Evolutionary conservation across 1,140 invertebrate species (phyloP).

Genomic region (Propsilocerus akamusi): DNA sequence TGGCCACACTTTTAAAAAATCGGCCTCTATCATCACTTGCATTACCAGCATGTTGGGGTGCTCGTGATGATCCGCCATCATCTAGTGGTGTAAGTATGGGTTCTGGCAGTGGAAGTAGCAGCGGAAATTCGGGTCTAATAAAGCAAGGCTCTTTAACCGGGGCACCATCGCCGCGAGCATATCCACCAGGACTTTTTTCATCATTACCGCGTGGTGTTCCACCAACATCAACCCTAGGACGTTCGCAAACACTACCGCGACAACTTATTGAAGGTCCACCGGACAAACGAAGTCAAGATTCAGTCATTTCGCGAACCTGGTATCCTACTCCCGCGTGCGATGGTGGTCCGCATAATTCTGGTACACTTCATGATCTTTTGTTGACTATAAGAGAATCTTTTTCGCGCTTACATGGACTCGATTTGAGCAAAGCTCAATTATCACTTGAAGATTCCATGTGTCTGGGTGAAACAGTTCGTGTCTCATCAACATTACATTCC

Average conservation of each 20-base stretch:
- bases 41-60: constrained; percentile 29
- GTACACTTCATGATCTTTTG: constrained; percentile 28
- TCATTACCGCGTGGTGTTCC: constrained; percentile 26
- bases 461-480: constrained; percentile 31
- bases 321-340: constrained; percentile 31
- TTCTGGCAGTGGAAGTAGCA: constrained; percentile 27
- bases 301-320: constrained; percentile 29
- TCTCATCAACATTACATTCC: constrained; percentile 28
- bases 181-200: constrained; percentile 19
- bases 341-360: constrained; percentile 24
- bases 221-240: constrained; percentile 22
- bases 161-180: constrained; percentile 13
- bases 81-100: constrained; percentile 30
- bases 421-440: constrained; percentile 28
- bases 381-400: constrained; percentile 25
- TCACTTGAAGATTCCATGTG: constrained; percentile 31
- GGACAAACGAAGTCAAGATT: constrained; percentile 31
- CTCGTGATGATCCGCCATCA: constrained; percentile 27
- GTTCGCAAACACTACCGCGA: constrained; percentile 27
- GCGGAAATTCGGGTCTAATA: constrained; percentile 10
- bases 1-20: constrained; percentile 25
- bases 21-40: constrained; percentile 30
- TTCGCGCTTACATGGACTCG: constrained; percentile 29
- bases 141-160: constrained; percentile 10
- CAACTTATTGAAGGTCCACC: constrained; percentile 23